Percentiles rank a stretch among this genome's conserved stretches.
These are phyloP conservation scores for mouse (Mus musculus) DNA, from an alignment of 2,113 vertebrate genomes.

Conservation along the genomic window GRCm39 chr19:20368501-20369000, in stretches of 20 bases:
- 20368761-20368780: neutral
- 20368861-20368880: neutral
- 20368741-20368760: neutral
- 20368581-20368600: neutral
- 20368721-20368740: neutral
- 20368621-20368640: neutral
- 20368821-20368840: neutral
- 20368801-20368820: neutral
- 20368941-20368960: neutral
- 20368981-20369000: neutral
- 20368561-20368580: neutral
- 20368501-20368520: no score
- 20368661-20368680: neutral
- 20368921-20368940: neutral
- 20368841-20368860: constrained; percentile 20
- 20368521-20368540: no score
- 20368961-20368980: neutral
- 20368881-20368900: neutral
- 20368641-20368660: neutral
- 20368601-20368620: neutral
- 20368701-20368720: neutral
- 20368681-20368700: neutral
- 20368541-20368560: no score
- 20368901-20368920: neutral
- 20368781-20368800: constrained; percentile 10